phyloP scores from a whole-genome alignment of 2,113 vertebrate genomes.

The Datnioides undecimradiatus region DNA sequence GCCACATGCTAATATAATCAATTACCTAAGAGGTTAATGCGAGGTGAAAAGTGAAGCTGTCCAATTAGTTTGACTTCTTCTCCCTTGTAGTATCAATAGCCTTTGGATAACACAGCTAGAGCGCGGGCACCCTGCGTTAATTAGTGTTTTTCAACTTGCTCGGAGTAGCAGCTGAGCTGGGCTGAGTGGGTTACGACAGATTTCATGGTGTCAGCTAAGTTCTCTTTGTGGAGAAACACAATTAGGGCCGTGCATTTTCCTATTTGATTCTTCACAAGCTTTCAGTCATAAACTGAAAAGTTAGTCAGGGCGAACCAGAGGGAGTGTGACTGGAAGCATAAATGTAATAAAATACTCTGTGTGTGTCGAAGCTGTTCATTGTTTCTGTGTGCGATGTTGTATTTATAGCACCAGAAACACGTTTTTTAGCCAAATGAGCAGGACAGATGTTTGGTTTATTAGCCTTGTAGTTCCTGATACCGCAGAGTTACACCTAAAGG shows the following conservation, averaged over 20 bases:
- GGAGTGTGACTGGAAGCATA: not conserved
- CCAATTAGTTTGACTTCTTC: conserved; percentile 54
- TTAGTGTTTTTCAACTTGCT: conserved; percentile 29
- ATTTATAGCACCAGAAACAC: not conserved
- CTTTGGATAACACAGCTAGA: conserved; percentile 26
- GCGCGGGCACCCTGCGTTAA: conserved; percentile 32
- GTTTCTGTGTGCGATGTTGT: not conserved
- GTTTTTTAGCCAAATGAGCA: not conserved
- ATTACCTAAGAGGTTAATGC: conserved; percentile 48
- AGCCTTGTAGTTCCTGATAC: not conserved
- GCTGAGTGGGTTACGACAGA: conserved; percentile 3
- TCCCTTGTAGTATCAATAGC: conserved; percentile 37
- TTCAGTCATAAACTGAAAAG: not conserved
- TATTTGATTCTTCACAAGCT: not conserved
- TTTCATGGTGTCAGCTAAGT: conserved; percentile 14
- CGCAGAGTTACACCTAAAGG: not conserved
- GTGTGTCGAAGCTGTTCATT: not conserved
- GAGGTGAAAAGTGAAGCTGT: conserved; percentile 48
- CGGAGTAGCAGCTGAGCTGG: not conserved
- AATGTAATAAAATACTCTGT: not conserved
- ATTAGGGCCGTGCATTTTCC: not conserved
- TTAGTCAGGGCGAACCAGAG: not conserved
- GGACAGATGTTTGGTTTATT: not conserved
- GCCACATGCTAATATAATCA: conserved; percentile 50
- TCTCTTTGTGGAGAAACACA: conserved; percentile 12